phyloP scores from a whole-genome alignment of 2,797 vertebrate species.

The Sebastes vulpes region DNA sequence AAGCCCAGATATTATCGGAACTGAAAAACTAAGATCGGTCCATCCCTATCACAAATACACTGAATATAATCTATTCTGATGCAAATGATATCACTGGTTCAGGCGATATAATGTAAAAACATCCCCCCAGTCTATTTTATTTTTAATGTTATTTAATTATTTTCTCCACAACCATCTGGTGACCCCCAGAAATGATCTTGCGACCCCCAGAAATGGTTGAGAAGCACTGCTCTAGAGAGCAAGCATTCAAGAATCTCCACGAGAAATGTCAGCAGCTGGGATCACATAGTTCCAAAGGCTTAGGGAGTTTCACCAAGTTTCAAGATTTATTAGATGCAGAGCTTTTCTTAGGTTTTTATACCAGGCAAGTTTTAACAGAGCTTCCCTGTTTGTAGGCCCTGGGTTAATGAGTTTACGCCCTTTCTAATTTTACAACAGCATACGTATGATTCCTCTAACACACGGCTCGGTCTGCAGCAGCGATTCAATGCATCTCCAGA shows the following conservation, averaged over 20 bases:
- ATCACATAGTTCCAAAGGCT: background rate
- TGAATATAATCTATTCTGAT: too few species aligned
- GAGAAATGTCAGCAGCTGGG: background rate
- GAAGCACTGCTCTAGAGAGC: background rate
- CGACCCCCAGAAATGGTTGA: too few species aligned
- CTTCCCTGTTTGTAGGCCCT: background rate
- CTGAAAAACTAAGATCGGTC: too few species aligned
- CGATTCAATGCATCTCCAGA: slow-evolving; percentile 63
- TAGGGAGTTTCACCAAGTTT: background rate
- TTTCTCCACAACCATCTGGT: too few species aligned
- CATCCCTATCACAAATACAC: too few species aligned
- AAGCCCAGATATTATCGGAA: too few species aligned
- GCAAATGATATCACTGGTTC: accelerated
- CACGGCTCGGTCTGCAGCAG: slow-evolving; percentile 49
- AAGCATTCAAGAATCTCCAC: background rate
- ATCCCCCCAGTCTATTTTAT: too few species aligned
- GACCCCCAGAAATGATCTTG: too few species aligned
- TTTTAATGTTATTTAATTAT: too few species aligned
- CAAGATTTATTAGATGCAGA: slow-evolving; percentile 1
- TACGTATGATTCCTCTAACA: slow-evolving; percentile 54
- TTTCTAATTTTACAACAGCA: slow-evolving; percentile 68
- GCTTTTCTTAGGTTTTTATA: slow-evolving; percentile 11
- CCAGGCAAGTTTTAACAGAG: slow-evolving; percentile 41
- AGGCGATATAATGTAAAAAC: too few species aligned
- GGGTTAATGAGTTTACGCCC: slow-evolving; percentile 53